Base-by-base conservation (phyloP, 2,113 vertebrate genomes). In the Pollimyrus isidori region DNA sequence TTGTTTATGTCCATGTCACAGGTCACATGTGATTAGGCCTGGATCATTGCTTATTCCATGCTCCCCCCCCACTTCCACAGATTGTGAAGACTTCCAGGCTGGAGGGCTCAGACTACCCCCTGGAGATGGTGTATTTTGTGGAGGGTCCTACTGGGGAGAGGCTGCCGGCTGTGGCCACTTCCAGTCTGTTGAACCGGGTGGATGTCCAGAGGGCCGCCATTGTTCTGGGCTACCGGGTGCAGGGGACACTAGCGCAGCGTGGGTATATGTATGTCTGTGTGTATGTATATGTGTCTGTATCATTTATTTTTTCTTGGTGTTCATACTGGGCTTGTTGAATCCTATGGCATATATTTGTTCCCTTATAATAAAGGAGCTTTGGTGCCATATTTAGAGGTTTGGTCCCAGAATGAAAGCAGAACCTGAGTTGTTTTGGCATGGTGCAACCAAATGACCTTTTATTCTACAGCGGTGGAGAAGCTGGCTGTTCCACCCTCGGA, bases 161-260 rank as follows among this genome's bases (percentile, higher is more conserved):
- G 7, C 92, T 99, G 13, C 95, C 96, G 0, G 98, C 97, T 0
- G 93, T 96, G 90, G 94, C 92, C 48, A 97, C 97, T 1, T 97
- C 97, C 0, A 95, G 96, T 62, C 94, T 98, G 86, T 96, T 99
- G 88, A 99, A 99, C 93, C 96, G 95, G 76, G 94, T 99, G 0
- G 97, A 99, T 87, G 96, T 98, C 83, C 98, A 99, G 95, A 97
- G 96, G 87, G 98, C 98, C 0, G 98, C 98, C 39, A 99, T 99
- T 17, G 96, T 99, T 89, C 95, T 99, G 0, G 98, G 98, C 11
- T 98, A 98, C 94, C 95, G 96, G 26, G 97, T 99, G 65, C 97
- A 97, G 89, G 97, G 97, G 15, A 92, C 95, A 0, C 93, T 99
- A 23, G 98, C 98, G 4, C 97, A 98, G 30, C 96, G 98, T 99